phyloP scores from a whole-genome alignment of 2,888 invertebrate species.

The Pocota personata region DNA sequence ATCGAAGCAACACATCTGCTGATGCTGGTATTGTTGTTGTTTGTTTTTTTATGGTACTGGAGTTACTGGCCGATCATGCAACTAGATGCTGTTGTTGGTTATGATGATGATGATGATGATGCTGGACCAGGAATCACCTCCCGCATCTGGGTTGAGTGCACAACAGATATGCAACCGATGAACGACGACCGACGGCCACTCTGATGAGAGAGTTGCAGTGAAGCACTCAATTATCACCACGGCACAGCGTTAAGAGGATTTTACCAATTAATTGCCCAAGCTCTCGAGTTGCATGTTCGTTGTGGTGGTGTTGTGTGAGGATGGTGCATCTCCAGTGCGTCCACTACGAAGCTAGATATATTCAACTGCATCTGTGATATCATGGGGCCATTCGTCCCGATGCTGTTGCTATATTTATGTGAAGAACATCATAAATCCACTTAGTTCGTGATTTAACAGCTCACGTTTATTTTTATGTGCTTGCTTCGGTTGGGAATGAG shows the following conservation, averaged over 20 bases:
- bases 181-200: conserved; percentile 30
- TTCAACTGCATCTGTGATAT: conserved; percentile 33
- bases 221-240: conserved; percentile 72
- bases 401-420: conserved; percentile 66
- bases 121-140: conserved; percentile 63
- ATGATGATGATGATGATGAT: conserved; percentile 44
- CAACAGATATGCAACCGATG: conserved; percentile 34
- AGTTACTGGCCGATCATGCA: conserved; percentile 43
- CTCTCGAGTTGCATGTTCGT: conserved; percentile 46
- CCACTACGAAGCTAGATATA: conserved; percentile 13
- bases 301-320: not conserved
- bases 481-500: not conserved
- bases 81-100: conserved; percentile 16
- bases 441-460: conserved; percentile 73
- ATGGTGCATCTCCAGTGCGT: conserved; percentile 14
- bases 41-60: too few relatives aligned
- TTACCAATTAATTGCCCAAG: conserved; percentile 69
- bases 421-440: conserved; percentile 72
- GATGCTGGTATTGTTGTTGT: conserved; percentile 25
- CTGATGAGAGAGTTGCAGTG: conserved; percentile 65
- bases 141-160: conserved; percentile 60
- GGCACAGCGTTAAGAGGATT: conserved; percentile 70
- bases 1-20: conserved; percentile 72
- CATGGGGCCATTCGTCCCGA: conserved; percentile 58
- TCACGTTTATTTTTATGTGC: conserved; percentile 69